Conservation (phyloP, 1,140 invertebrate genomes). For the Thaumatotibia leucotreta region DNA sequence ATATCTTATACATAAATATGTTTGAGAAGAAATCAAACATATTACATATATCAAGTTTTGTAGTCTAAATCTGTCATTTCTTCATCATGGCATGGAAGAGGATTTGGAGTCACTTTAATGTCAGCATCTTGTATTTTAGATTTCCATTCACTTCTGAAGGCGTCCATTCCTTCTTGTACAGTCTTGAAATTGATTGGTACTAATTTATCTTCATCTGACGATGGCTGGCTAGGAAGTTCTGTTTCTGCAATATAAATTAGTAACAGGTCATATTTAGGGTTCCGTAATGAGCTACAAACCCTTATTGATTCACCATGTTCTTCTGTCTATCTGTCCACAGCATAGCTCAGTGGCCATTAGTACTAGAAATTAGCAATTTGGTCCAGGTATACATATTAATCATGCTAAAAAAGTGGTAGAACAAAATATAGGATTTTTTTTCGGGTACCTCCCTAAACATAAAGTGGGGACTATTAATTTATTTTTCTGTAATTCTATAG, state of each 20-base stretch:
- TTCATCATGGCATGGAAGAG: not conserved
- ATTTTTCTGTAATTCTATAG: too few relatives aligned
- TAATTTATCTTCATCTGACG: constrained; percentile 29
- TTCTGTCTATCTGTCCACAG: too few relatives aligned
- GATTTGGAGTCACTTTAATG: not conserved
- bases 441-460: too few relatives aligned
- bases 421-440: too few relatives aligned
- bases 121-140: not conserved
- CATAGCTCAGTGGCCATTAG: too few relatives aligned
- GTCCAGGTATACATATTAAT: too few relatives aligned
- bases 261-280: too few relatives aligned
- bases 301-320: too few relatives aligned
- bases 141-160: constrained; percentile 42
- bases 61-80: not conserved
- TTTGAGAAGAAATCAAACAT: not conserved
- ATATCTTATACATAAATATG: not conserved
- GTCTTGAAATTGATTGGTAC: constrained; percentile 39
- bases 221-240: constrained; percentile 25
- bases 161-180: constrained; percentile 49
- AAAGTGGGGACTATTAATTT: too few relatives aligned
- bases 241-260: constrained; percentile 28
- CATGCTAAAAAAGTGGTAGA: too few relatives aligned
- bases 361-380: too few relatives aligned
- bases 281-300: too few relatives aligned
- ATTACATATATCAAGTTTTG: not conserved